Evolutionary conservation across 2,113 vertebrate species (phyloP), one percentile per base, ranked within the genome.

Genomic region (Tetrax tetrax): DNA sequence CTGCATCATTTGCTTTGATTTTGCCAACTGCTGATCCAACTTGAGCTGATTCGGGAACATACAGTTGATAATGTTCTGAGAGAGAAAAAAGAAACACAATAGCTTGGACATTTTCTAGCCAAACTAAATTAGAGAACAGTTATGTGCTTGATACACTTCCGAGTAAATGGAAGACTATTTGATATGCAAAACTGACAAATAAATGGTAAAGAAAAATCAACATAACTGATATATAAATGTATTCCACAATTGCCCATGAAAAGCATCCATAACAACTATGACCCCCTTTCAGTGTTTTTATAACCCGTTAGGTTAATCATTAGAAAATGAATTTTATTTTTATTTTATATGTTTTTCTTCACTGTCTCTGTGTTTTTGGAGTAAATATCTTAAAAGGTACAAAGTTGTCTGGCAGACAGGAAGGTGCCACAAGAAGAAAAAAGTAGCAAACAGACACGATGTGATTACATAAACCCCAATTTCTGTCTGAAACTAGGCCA

Each of bases 1-100:
- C 99, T 57, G 99, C 99, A 78, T 99, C 99, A 16, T 98, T 99
- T 66, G 99, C 99, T 97, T 99, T 99, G 95, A 99, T 99, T 98
- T 99, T 99, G 31, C 99, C 99, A 53, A 99, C 99, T 28, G 99
- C 98, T 83, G 99, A 99, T 41, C 99, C 99, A 45, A 99, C 99
- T 98, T 99, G 98, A 81, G 99, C 99, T 5, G 99, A 99, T 95
- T 99, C 99, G 29, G 99, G 99, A 94, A 99, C 99, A 83, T 99
- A 99, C 3, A 99, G 97, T 47, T 99, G 99, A 97, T 99, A 99
- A 97, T 99, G 99, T 95, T 99, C 99, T 99, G 98, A 90, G 19
- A 43, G 14, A 10, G 28, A 1, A 1, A 1, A 24, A 68, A 63
- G 9, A 65, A 57, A 45, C 31, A 91, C 5, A 83, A 78, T 24